These are phyloP conservation scores for Poecilia velifera DNA, from an alignment of 2,797 vertebrate genomes.

Conservation along the genomic window DNA sequence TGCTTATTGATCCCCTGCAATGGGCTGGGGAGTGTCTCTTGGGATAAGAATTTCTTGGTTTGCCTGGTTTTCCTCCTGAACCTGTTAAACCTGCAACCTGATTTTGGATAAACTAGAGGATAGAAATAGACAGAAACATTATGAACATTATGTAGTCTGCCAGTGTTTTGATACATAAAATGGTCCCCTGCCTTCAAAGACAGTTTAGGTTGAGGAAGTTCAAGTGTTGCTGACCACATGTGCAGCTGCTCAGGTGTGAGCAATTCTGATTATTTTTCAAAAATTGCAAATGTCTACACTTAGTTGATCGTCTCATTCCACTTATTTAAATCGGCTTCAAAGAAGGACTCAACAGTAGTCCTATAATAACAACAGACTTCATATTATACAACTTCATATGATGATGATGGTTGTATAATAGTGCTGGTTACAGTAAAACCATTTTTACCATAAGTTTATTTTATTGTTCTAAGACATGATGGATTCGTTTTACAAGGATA, in stretches of 20 bases:
- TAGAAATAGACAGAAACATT: background rate
- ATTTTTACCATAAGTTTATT: background rate
- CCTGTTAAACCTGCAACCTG: background rate
- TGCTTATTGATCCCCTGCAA: background rate
- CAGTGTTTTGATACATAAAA: background rate
- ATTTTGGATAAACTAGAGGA: background rate
- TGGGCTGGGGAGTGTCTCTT: background rate
- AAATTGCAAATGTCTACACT: background rate
- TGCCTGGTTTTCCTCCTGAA: background rate
- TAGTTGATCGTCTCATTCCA: background rate
- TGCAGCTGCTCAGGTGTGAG: background rate
- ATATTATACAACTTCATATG: background rate
- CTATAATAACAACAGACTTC: background rate
- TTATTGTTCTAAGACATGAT: background rate
- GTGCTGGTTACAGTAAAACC: background rate
- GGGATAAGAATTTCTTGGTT: background rate
- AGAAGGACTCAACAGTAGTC: background rate
- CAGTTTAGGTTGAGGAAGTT: background rate
- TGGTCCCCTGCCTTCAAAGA: background rate
- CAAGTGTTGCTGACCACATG: background rate
- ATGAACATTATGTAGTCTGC: background rate
- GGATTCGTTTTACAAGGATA: background rate
- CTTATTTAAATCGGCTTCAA: background rate
- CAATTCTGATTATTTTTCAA: background rate
- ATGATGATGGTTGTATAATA: background rate